A percentile compares a stretch with the other conserved stretches of the same genome.
phyloP scores from a whole-genome alignment of 1,140 invertebrate species.

The Venustaconcha ellipsiformis region DNA sequence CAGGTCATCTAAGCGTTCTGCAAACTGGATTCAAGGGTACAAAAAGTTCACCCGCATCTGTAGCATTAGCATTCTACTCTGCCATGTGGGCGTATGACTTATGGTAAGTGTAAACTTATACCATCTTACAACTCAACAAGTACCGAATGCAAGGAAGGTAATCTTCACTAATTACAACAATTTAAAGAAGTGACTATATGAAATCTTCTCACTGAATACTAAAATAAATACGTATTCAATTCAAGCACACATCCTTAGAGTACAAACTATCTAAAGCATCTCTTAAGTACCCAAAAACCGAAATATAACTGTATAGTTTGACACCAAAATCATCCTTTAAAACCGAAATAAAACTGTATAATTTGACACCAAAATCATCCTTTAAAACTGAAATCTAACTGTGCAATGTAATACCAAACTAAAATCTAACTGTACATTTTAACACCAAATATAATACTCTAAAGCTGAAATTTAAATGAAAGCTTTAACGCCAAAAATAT shows the following conservation, averaged over 20 bases:
- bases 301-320: too few species aligned
- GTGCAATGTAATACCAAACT: too few species aligned
- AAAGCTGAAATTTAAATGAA: too few species aligned
- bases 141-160: neutral
- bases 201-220: neutral
- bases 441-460: too few species aligned
- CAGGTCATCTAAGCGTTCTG: conserved; percentile 64
- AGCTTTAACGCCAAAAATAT: too few species aligned
- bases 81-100: conserved; percentile 73
- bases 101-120: conserved; percentile 57
- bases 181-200: neutral
- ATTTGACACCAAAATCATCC: too few species aligned
- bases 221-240: neutral
- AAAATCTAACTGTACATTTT: too few species aligned
- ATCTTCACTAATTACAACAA: neutral
- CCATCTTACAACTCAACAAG: neutral
- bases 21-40: conserved; percentile 70
- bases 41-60: conserved; percentile 54
- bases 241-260: neutral
- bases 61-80: conserved; percentile 72
- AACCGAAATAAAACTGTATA: too few species aligned
- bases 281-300: too few species aligned
- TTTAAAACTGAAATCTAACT: too few species aligned
- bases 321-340: too few species aligned
- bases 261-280: too few species aligned